These are phyloP conservation scores for Danio kyathit DNA, from an alignment of 2,797 vertebrate genomes.

Conservation along the genomic window DNA sequence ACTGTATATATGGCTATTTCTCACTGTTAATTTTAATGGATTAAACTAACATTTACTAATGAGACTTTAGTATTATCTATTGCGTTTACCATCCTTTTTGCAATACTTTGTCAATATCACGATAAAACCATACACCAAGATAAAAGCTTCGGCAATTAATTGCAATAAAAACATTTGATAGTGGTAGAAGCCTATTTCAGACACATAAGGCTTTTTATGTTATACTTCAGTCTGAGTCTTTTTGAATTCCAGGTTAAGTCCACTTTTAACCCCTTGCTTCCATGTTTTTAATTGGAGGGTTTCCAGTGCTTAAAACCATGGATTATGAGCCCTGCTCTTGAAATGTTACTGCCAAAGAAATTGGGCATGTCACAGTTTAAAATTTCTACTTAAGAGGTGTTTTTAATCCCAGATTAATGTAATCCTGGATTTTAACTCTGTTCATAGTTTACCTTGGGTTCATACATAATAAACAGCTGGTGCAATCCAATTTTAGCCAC, in stretches of 20 bases:
- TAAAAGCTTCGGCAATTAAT: too few relatives aligned
- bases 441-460: not conserved
- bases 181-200: too few relatives aligned
- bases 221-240: not conserved
- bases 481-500: too few relatives aligned
- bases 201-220: not conserved
- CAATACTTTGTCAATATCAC: too few relatives aligned
- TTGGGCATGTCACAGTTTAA: not conserved
- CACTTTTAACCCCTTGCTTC: not conserved
- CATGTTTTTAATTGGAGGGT: not conserved
- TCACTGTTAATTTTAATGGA: too few relatives aligned
- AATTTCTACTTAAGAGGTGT: not conserved
- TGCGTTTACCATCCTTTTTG: too few relatives aligned
- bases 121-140: too few relatives aligned
- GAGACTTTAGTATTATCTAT: too few relatives aligned
- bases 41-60: too few relatives aligned
- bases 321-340: not conserved
- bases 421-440: not conserved
- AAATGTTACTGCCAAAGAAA: not conserved
- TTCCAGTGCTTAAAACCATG: conserved; percentile 15
- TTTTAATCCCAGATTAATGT: not conserved
- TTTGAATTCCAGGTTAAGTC: not conserved
- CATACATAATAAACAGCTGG: not conserved
- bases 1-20: too few relatives aligned
- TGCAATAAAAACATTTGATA: too few relatives aligned